phyloP scores from a whole-genome alignment of 2,113 vertebrate species.

The Amphiprion percula region DNA sequence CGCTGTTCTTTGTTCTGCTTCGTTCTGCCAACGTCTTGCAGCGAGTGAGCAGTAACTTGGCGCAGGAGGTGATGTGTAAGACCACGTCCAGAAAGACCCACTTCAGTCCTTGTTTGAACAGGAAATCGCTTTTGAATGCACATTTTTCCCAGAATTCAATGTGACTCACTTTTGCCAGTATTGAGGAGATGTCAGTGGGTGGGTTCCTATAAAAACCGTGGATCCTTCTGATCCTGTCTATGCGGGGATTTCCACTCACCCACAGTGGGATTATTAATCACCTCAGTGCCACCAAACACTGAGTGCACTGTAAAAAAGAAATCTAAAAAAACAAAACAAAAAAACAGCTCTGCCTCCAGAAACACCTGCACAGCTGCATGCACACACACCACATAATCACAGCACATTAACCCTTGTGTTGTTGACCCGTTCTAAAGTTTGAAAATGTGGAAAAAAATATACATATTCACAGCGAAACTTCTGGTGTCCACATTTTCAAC shows the following conservation, averaged over 20 bases:
- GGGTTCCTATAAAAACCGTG: slow-evolving; percentile 29
- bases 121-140: slow-evolving; percentile 67
- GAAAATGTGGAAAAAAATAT: too few relatives aligned
- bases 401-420: neutral
- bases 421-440: too few relatives aligned
- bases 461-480: too few relatives aligned
- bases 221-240: slow-evolving; percentile 12
- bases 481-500: too few relatives aligned
- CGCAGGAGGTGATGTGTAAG: slow-evolving; percentile 18
- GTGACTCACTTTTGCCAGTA: slow-evolving; percentile 72
- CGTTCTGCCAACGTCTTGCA: neutral
- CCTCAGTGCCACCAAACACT: slow-evolving; percentile 6
- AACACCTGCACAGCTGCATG: slow-evolving; percentile 6
- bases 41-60: slow-evolving; percentile 29
- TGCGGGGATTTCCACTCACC: neutral
- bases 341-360: slow-evolving; percentile 9
- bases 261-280: slow-evolving; percentile 10
- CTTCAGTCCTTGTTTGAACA: slow-evolving; percentile 52
- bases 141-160: slow-evolving; percentile 64
- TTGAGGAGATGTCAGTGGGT: slow-evolving; percentile 36
- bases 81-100: slow-evolving; percentile 43
- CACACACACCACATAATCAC: neutral
- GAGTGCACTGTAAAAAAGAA: neutral
- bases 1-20: neutral
- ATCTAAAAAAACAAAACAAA: too few relatives aligned